phyloP scores from a whole-genome alignment of 2,888 invertebrate species.

The Leucoma salicis region DNA sequence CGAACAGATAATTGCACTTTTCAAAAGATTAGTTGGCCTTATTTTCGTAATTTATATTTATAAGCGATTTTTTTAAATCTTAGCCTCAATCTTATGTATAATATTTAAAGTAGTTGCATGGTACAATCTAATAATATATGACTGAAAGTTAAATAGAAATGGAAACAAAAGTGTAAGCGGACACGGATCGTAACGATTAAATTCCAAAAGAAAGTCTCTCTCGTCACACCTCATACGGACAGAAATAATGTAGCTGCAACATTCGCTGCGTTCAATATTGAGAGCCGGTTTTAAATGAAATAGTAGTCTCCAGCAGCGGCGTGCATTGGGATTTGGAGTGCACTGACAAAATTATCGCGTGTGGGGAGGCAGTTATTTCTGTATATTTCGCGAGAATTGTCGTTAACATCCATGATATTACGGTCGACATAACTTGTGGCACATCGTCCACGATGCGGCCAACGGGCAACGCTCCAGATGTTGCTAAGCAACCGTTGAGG shows the following conservation, averaged over 20 bases:
- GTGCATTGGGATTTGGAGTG: conserved; percentile 70
- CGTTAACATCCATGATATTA: conserved; percentile 58
- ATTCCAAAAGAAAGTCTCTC: conserved; percentile 69
- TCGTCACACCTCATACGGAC: conserved; percentile 44
- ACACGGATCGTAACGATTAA: conserved; percentile 55
- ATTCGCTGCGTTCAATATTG: conserved; percentile 48
- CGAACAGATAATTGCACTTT: neutral
- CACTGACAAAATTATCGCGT: conserved; percentile 70
- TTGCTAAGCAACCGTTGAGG: conserved; percentile 8
- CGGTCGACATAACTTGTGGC: conserved; percentile 50
- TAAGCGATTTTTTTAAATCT: neutral
- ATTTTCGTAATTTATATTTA: neutral
- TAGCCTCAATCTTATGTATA: conserved; percentile 8
- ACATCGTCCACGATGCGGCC: conserved; percentile 39
- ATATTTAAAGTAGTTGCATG: conserved; percentile 25
- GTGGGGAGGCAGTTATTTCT: conserved; percentile 70
- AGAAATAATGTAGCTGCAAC: conserved; percentile 54
- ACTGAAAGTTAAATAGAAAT: conserved; percentile 59
- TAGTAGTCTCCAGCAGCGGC: conserved; percentile 68
- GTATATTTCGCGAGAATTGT: conserved; percentile 71
- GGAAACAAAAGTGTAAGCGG: conserved; percentile 56
- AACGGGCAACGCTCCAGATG: conserved; percentile 35
- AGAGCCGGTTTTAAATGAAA: conserved; percentile 53
- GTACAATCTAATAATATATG: conserved; percentile 40
- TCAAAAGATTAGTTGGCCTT: neutral